Percentiles rank a stretch among this genome's conserved stretches.
Evolutionary conservation across 2,888 invertebrate species (phyloP).

Genomic region (Drosophila barbarae): DNA sequence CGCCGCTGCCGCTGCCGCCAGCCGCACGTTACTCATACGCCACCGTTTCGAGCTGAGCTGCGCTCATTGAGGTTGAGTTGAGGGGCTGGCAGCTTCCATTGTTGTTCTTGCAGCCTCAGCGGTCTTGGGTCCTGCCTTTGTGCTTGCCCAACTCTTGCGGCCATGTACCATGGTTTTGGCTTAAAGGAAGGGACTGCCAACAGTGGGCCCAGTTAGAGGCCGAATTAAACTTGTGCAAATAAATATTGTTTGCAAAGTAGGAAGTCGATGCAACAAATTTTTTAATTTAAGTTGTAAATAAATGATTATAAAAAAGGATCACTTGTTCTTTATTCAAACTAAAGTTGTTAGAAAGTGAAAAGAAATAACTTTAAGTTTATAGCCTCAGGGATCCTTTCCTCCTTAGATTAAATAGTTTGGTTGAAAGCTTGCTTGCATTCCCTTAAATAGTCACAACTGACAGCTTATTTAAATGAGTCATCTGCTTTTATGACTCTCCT

Average conservation of each 20-base stretch:
- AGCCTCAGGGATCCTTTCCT: not conserved
- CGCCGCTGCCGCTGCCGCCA: constrained; percentile 29
- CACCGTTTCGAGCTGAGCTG: constrained; percentile 43
- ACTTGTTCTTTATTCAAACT: not conserved
- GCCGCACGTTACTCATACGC: constrained; percentile 66
- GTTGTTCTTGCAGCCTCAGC: constrained; percentile 39
- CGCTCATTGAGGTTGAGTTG: constrained; percentile 72
- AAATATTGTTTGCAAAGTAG: too few species aligned
- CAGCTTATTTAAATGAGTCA: constrained; percentile 57
- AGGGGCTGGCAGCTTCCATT: constrained; percentile 53
- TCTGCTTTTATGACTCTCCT: too few species aligned
- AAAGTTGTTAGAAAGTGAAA: not conserved
- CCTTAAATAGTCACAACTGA: constrained; percentile 45
- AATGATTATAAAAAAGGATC: not conserved
- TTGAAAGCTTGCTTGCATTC: constrained; percentile 8
- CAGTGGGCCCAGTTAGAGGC: constrained; percentile 3
- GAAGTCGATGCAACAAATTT: too few species aligned
- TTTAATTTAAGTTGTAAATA: too few species aligned
- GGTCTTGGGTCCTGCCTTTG: constrained; percentile 39
- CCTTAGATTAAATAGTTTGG: not conserved
- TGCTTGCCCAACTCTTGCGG: constrained; percentile 14
- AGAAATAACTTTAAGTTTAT: not conserved
- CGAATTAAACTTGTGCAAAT: not conserved
- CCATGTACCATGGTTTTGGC: not conserved
- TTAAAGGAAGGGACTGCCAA: not conserved